These are phyloP conservation scores for Mylabris sibirica DNA, from an alignment of 2,888 invertebrate genomes.

Conservation along the genomic window DNA sequence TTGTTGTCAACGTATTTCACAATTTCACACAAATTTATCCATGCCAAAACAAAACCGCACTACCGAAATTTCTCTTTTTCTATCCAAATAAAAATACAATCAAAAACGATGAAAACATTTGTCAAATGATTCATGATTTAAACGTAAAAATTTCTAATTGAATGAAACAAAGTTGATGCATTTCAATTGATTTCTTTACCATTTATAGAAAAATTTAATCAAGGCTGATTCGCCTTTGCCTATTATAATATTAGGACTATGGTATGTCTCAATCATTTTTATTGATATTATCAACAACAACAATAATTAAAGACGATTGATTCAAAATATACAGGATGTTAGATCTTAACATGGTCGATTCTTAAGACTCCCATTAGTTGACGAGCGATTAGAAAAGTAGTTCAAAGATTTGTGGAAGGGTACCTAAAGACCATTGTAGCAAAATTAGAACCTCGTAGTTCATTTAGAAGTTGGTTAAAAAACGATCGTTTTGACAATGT, in stretches of 20 bases:
- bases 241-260: neutral
- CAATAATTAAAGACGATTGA: too few species aligned
- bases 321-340: too few species aligned
- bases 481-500: too few species aligned
- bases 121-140: neutral
- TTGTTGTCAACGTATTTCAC: neutral
- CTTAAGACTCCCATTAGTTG: too few species aligned
- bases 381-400: too few species aligned
- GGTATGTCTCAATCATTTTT: neutral
- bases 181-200: neutral
- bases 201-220: neutral
- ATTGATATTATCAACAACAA: neutral
- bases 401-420: too few species aligned
- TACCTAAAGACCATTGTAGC: too few species aligned
- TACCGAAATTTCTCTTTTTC: constrained; percentile 9
- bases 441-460: too few species aligned
- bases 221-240: neutral
- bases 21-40: neutral
- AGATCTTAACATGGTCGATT: too few species aligned
- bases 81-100: neutral
- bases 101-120: neutral
- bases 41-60: too few species aligned
- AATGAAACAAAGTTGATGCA: neutral
- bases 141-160: neutral
- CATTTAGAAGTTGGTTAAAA: too few species aligned